These are phyloP conservation scores for Mylabris phalerata DNA, from an alignment of 1,140 invertebrate species.

Conservation along the genomic window DNA sequence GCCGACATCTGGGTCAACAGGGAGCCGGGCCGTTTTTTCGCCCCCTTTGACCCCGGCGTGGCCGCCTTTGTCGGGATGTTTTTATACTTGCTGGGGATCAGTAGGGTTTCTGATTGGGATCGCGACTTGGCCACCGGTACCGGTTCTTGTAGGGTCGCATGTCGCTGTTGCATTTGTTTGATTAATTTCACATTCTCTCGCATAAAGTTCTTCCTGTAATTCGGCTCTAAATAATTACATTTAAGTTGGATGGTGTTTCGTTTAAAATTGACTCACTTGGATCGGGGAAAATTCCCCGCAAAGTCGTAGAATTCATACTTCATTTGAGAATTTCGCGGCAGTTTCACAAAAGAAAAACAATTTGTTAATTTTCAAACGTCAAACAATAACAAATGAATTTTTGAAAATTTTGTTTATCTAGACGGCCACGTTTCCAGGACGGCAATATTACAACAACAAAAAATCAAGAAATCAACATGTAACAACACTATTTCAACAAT, in stretches of 20 bases:
- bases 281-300: constrained; percentile 51
- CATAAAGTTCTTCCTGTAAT: constrained; percentile 50
- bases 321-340: constrained; percentile 2
- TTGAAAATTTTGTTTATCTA: too few species aligned
- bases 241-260: constrained; percentile 3
- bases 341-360: background rate
- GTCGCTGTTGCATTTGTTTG: constrained; percentile 47
- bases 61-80: too few species aligned
- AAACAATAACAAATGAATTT: too few species aligned
- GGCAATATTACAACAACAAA: too few species aligned
- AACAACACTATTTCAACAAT: too few species aligned
- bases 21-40: background rate
- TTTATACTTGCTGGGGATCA: too few species aligned
- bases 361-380: background rate
- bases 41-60: too few species aligned
- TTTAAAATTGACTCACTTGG: constrained; percentile 44
- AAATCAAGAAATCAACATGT: too few species aligned
- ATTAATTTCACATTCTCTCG: constrained; percentile 51
- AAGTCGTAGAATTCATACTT: constrained; percentile 39
- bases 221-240: constrained; percentile 43
- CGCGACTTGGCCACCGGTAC: background rate
- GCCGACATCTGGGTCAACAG: background rate
- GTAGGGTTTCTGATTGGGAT: background rate
- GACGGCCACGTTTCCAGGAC: too few species aligned
- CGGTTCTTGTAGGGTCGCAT: background rate